Base-by-base conservation (phyloP, 2,888 invertebrate genomes). In the Cheilosia vulpina region DNA sequence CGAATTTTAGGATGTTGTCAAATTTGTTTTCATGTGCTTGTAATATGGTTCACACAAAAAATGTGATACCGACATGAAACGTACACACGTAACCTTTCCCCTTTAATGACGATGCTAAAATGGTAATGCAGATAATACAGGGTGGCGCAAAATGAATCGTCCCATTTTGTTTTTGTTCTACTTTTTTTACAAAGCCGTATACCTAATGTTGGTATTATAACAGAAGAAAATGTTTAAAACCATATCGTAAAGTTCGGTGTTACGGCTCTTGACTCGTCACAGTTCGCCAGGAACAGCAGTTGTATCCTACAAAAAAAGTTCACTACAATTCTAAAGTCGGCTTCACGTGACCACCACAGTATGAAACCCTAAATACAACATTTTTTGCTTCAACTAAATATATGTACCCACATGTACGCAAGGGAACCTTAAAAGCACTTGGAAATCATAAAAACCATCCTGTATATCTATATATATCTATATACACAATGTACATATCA, bases 251-350 rank as follows among this genome's bases (percentile, higher is more conserved):
- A 73, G 47, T 53, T 68, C 55, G 52, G 53, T 73, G 57, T 65
- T 58, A 81, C 53, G 77, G 65, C 72, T 77, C 65, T 82, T 82
- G 72, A 68, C 72, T 78, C 72, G 83, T 83, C 78, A 73, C 83
- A 72, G 82, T 65, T 82, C 77, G 77, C 72, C 82, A 77, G 65
- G 65, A 60, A 21, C 83, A 78, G 60, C 65, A 66, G 45, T 60
- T 63, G 65, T 62, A 55, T 68, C 47, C 53, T 52, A 55, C 66
- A 55, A 41, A 65, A 60, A 24, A 43, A 41, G 15, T 13, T 31
- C 34, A 19, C 27, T 43, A 52, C 76, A 38, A 34, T 57, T 58
- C 63, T 63, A 75, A 69, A 75, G 75, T 69, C 50, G 43, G 57
- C 75, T 75, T 38, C 57, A 69, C 50, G 75, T 71, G 62, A 68